Base-by-base conservation (phyloP, 2,888 invertebrate species). In the Yponomeuta plumbellus region DNA sequence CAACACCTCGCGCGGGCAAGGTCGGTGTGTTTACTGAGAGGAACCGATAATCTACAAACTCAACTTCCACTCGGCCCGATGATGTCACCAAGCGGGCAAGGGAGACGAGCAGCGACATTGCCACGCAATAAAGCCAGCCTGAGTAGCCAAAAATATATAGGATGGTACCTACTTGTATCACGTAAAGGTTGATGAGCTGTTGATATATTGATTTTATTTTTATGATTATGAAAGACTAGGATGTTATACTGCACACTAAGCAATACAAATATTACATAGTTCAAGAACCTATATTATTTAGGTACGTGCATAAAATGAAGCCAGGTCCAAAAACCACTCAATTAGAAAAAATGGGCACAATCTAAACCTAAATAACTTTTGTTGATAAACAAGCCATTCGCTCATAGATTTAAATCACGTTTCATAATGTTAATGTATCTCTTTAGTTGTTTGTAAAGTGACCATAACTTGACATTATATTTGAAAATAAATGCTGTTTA, bases 31-130 rank as follows among this genome's bases (percentile, higher is more conserved):
- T 80, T 78, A 65, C 64, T 52, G 64, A 64, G 64, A 71, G 74
- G 72, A 71, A 67, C 74, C 79, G 83, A 81, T 88, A 83, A 87
- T 86, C 88, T 83, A 80, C 59, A 65, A 39, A 73, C 78, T 70
- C 74, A 78, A 80, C 81, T 83, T 81, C 79, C 80, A 78, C 21
- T 39, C 39, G 34, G 34, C 34, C 10, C 59, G 22, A 79, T 87
- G 86, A 88, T 84, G 85, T 86, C 84, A 88, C 79, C 76, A 26
- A 20, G 44, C 44, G 44, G 44, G 17, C 44, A 52, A 52, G 44
- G 10, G 44, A 52, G 44, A 52, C 13, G 17, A 52, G 13, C 17
- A 52, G 68, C 66, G 70, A 68, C 67, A 58, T 39, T 39, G 21
- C 64, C 22, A 21, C 11, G 58, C 57, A 65, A 39, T 52, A 22